Evolutionary conservation across 2,888 invertebrate genomes (phyloP).

Genomic region (Meteorus colon): DNA sequence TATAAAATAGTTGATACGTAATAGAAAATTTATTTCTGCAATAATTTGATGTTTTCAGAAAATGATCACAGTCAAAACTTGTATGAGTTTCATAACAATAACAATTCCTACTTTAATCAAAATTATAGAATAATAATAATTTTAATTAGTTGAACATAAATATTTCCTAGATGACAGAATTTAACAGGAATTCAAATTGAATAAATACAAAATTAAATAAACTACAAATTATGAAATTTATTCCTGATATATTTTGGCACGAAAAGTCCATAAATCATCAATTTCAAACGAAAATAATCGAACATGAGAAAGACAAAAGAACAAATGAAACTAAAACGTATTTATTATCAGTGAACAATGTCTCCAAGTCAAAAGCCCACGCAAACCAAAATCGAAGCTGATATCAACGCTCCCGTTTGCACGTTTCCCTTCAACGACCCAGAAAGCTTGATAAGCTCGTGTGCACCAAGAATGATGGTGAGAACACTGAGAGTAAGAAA

Average conservation of each 20-base stretch:
- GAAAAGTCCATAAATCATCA: not conserved
- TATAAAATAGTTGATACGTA: not conserved
- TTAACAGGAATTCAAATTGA: too few relatives aligned
- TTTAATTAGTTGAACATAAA: not conserved
- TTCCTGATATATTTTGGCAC: too few relatives aligned
- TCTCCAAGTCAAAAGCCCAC: not conserved
- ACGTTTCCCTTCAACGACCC: constrained; percentile 21
- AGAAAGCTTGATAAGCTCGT: constrained; percentile 38
- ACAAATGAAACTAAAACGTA: not conserved
- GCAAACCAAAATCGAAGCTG: constrained; percentile 3
- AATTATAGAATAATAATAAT: not conserved
- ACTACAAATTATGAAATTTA: too few relatives aligned
- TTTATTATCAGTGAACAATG: constrained; percentile 17
- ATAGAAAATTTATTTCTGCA: not conserved
- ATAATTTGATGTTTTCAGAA: too few relatives aligned
- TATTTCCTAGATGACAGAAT: too few relatives aligned
- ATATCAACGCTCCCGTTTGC: constrained; percentile 1
- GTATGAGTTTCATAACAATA: too few relatives aligned
- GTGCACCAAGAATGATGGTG: not conserved
- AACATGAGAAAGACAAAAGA: not conserved
- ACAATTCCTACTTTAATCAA: too few relatives aligned
- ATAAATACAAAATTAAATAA: too few relatives aligned
- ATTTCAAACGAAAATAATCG: not conserved
- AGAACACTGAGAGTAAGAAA: not conserved
- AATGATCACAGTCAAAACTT: too few relatives aligned